These are phyloP conservation scores for Ericerus pela DNA, from an alignment of 1,140 invertebrate species.

Conservation along the genomic window DNA sequence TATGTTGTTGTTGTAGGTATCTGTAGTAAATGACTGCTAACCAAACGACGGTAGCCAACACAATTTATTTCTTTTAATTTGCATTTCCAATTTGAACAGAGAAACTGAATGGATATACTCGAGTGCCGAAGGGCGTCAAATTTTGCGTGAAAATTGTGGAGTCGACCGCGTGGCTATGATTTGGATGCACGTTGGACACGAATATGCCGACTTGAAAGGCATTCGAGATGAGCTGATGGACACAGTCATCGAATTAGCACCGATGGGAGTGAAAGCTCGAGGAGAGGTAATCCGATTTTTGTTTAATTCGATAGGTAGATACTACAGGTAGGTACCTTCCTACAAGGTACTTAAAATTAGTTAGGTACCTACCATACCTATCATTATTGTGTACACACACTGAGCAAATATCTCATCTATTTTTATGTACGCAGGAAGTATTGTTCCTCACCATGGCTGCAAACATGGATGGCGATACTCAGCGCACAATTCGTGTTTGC, in stretches of 20 bases:
- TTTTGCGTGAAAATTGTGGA: slow-evolving; percentile 54
- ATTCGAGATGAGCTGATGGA: slow-evolving; percentile 65
- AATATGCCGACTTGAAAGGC: slow-evolving; percentile 53
- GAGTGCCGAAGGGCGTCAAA: slow-evolving; percentile 60
- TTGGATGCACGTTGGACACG: slow-evolving; percentile 58
- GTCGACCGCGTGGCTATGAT: slow-evolving; percentile 67
- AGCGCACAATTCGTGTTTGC: slow-evolving; percentile 45
- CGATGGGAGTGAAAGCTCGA: slow-evolving; percentile 33
- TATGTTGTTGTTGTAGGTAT: no score
- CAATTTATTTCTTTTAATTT: no score
- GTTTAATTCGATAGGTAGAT: no score
- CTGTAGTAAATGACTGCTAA: no score
- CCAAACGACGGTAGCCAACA: no score
- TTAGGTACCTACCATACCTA: no score
- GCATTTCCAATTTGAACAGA: no score
- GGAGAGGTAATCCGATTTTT: slow-evolving; percentile 13
- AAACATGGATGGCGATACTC: slow-evolving; percentile 41
- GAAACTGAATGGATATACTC: slow-evolving; percentile 72
- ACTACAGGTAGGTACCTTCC: no score
- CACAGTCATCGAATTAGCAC: slow-evolving; percentile 62
- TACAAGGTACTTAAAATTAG: no score
- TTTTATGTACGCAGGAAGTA: no score
- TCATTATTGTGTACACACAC: no score
- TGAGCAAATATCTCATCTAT: no score
- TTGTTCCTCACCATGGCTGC: slow-evolving; percentile 64